These are phyloP conservation scores for Pomatorhinus ruficollis DNA, from an alignment of 2,113 vertebrate species.

Conservation along the genomic window DNA sequence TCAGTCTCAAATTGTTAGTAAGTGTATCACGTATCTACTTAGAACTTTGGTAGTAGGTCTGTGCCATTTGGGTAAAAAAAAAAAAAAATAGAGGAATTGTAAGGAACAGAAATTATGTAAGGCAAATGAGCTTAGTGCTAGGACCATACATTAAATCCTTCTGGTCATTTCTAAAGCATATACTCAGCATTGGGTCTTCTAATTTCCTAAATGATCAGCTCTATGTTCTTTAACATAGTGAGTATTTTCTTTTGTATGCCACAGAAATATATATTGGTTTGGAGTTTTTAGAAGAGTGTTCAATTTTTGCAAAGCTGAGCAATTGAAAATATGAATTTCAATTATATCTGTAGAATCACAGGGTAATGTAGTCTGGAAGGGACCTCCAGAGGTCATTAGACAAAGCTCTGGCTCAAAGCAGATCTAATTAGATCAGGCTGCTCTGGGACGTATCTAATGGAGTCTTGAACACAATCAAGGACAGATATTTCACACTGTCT, in stretches of 20 bases:
- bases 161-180: neutral
- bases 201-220: neutral
- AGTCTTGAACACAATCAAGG: neutral
- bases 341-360: neutral
- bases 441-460: fast-evolving
- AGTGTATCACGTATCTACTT: neutral
- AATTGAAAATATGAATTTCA: neutral
- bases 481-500: neutral
- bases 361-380: neutral
- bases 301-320: neutral
- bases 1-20: neutral
- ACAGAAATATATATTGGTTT: neutral
- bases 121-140: neutral
- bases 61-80: neutral
- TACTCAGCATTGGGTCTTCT: neutral
- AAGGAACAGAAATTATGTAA: neutral
- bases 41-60: neutral
- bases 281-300: neutral
- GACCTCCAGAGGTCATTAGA: neutral
- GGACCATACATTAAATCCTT: neutral
- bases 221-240: neutral
- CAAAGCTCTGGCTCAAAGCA: neutral
- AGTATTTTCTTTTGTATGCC: neutral
- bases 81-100: neutral
- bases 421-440: neutral